Base-by-base conservation (phyloP, 2,797 vertebrate species). In the Pipistrellus pygmaeus region DNA sequence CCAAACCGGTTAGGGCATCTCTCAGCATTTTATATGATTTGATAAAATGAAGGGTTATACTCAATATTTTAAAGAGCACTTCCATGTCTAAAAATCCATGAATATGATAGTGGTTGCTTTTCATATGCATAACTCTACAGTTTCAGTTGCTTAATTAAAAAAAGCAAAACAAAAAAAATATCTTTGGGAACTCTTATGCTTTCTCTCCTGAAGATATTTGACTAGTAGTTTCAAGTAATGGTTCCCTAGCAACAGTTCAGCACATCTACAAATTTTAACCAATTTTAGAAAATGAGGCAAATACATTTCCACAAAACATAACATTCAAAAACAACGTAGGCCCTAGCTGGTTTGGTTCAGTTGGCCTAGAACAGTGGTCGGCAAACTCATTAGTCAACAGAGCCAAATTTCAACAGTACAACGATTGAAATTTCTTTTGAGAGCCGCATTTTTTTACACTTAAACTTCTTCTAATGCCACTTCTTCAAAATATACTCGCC, bases 221-320 rank as follows among this genome's bases (percentile, higher is more conserved):
- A 86, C 41, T 87, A 27, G 15, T 62, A 20, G 23, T 66, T 73
- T 15, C 89, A 92, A 53, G 75, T 88, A 91, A 68, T 41, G 0
- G 77, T 96, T 97, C 30, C 86, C 60, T 91, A 95, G 71, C 83
- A 94, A 95, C 77, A 68, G 41, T 83, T 69, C 27, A 71, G 86
- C 35, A 38, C 12, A 46, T 82, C 46, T 72, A 1, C 21, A 21
- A 77, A 32, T 77, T 82, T 60, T 87, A 78, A 68, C n/a, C 14
- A 86, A 71, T 57, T 88, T 88, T 80, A 88, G 35, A 91, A 89
- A 95, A 57, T 69, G 17, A 35, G 38, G 18, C 25, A 32, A 62
- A 55, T 21, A 81, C 11, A 81, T 87, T 91, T 60, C 81, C 76
- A 89, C 14, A 81, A 94, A 91, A 62, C 27, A 62, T 64, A 32